Evolutionary conservation across 2,113 vertebrate species (phyloP), one percentile per base, ranked within the genome.

Genomic region (Hypanus sabinus): DNA sequence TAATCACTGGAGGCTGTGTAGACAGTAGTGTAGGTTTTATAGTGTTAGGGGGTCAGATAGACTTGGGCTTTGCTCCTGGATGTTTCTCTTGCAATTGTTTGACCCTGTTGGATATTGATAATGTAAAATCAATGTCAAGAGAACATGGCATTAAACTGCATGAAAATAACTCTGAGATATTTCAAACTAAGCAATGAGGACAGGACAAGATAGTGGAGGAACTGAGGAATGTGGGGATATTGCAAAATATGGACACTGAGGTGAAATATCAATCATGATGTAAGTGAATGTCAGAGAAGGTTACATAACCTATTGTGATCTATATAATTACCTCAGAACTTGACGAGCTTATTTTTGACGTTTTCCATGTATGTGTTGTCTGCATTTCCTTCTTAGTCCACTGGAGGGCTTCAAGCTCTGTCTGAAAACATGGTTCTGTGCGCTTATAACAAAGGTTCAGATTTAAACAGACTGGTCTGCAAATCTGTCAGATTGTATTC

Each of bases 331-430:
- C 62, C 11, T 16, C 27, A 30, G 30, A 87, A 33, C 57, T 14
- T 62, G 27, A 16, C 36, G 0, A 46, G 36, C 24, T 88, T 62
- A 24, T 14, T 88, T 65, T 33, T 20, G 16, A n/a, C 33, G 70
- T 46, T 38, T 71, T 68, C 70, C 36, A 46, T 46, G 88, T 1
- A 70, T 18, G 33, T 12, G 8, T 22, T 24, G 22, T 55, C 70
- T 93, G 91, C 65, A 73, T 5, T 93, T 93, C 91, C 91, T 93
- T 46, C 24, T 30, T 22, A 30, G 70, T 27, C 91, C 91, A 71
- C 91, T 38, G 73, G 91, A 73, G 91, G 65, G 68, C 68, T 70
- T 27, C 33, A 73, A 71, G 68, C 91, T 55, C 90, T 93, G 38
- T 5, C 36, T 9, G 71, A 36, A 70, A 68, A 93, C 33, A 27